Percentiles rank a stretch among this genome's conserved stretches.
phyloP scores from a whole-genome alignment of 2,888 invertebrate genomes.

The Maniola hyperantus region DNA sequence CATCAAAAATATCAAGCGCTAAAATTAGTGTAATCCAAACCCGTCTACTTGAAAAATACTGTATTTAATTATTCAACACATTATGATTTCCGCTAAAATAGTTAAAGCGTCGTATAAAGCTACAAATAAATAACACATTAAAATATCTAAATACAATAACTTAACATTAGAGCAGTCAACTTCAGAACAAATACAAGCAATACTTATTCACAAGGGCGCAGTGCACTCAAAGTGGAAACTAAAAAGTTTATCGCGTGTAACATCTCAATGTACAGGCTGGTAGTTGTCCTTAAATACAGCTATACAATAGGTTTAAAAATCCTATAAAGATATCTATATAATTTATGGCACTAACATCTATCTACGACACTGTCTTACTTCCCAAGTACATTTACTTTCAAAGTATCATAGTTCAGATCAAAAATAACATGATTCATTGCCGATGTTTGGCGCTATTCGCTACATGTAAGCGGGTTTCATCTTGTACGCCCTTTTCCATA shows the following conservation, averaged over 20 bases:
- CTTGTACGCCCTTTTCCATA: slow-evolving; percentile 98
- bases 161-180: slow-evolving; percentile 79
- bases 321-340: slow-evolving; percentile 44
- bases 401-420: slow-evolving; percentile 44
- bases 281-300: slow-evolving; percentile 19
- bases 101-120: slow-evolving; percentile 78
- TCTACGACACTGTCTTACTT: slow-evolving; percentile 48
- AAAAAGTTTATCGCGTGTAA: slow-evolving; percentile 21
- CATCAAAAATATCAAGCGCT: slow-evolving; percentile 54
- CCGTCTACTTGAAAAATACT: slow-evolving; percentile 70
- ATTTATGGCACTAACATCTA: slow-evolving; percentile 74
- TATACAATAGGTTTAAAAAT: slow-evolving; percentile 33
- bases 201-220: slow-evolving; percentile 31
- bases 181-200: slow-evolving; percentile 63
- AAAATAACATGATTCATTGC: slow-evolving; percentile 45
- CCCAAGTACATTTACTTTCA: slow-evolving; percentile 33
- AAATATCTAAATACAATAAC: slow-evolving; percentile 82
- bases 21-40: slow-evolving; percentile 63
- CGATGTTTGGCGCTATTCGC: slow-evolving; percentile 71
- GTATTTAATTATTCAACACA: slow-evolving; percentile 57
- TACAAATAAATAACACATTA: slow-evolving; percentile 82
- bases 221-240: slow-evolving; percentile 26
- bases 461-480: slow-evolving; percentile 94
- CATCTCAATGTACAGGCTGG: slow-evolving; percentile 27
- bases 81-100: slow-evolving; percentile 60